A percentile compares a stretch with the other conserved stretches of the same genome.
Evolutionary conservation across 2,797 vertebrate species (phyloP).

Genomic region (Sebastes itinus): DNA sequence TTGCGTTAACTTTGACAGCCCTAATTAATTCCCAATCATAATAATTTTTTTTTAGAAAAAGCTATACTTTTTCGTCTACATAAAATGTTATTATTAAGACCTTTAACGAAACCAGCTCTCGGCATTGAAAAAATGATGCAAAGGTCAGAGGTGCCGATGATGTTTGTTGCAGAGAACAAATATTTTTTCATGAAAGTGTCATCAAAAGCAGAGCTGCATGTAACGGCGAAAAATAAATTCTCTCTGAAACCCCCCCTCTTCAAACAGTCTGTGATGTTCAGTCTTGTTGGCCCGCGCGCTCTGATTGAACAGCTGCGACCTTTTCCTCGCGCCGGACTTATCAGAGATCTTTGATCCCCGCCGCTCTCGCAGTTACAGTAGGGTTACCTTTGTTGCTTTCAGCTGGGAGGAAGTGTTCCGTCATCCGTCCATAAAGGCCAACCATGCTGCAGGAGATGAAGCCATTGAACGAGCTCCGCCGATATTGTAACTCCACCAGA

Average conservation of each 20-base stretch:
- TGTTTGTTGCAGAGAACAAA: background rate
- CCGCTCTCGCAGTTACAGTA: background rate
- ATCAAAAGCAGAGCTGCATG: conserved; percentile 17
- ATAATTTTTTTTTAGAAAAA: no score
- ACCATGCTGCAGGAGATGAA: conserved; percentile 19
- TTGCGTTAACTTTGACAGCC: no score
- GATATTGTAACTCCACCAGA: conserved; percentile 30
- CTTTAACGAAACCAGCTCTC: background rate
- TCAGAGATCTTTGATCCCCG: conserved; percentile 60
- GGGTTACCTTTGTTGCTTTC: conserved; percentile 30
- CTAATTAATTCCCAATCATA: no score
- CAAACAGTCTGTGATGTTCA: conserved; percentile 47
- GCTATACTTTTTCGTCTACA: no score
- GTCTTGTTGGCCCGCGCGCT: background rate
- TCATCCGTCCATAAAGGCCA: conserved; percentile 39
- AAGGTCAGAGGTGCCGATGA: conserved; percentile 10
- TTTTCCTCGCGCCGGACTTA: conserved; percentile 43
- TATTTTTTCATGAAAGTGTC: conserved; percentile 19
- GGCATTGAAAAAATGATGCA: conserved; percentile 20
- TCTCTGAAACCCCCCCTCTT: conserved; percentile 27
- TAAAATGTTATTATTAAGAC: no score
- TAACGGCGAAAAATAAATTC: background rate
- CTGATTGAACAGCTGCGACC: conserved; percentile 55
- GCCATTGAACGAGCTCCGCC: conserved; percentile 28
- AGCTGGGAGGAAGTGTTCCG: conserved; percentile 20